phyloP scores from a whole-genome alignment of 1,140 invertebrate genomes.

The Orius laevigatus region DNA sequence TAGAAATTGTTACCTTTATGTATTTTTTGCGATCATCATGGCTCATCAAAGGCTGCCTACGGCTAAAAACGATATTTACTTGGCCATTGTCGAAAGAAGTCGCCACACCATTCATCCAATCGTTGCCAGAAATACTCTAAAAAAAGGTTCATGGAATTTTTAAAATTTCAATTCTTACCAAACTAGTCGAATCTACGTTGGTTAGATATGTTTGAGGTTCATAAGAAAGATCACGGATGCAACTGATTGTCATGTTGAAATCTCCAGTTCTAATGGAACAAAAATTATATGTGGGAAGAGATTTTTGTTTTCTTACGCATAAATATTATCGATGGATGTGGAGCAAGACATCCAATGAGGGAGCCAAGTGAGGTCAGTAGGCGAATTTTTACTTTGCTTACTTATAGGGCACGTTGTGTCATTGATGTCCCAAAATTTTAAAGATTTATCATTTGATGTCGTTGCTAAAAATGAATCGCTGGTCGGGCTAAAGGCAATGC shows the following conservation, averaged over 20 bases:
- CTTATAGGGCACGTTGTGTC: constrained; percentile 22
- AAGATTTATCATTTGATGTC: constrained; percentile 28
- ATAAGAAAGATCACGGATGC: constrained; percentile 26
- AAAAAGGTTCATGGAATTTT: neutral
- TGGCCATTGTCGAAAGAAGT: constrained; percentile 29
- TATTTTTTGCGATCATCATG: constrained; percentile 16
- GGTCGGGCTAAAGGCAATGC: constrained; percentile 27
- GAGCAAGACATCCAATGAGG: constrained; percentile 23
- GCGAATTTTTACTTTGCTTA: constrained; percentile 15
- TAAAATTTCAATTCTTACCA: neutral
- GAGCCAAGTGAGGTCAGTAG: constrained; percentile 23
- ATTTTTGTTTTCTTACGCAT: constrained; percentile 22
- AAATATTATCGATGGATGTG: constrained; percentile 27
- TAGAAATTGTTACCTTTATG: neutral
- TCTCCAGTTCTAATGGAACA: constrained; percentile 21
- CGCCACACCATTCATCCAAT: constrained; percentile 28
- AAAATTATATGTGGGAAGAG: no score
- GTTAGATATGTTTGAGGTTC: constrained; percentile 26
- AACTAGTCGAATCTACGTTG: constrained; percentile 9
- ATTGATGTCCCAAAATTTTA: constrained; percentile 35
- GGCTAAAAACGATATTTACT: constrained; percentile 28
- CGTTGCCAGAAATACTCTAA: constrained; percentile 19
- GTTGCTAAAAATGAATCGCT: constrained; percentile 28
- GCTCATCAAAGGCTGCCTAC: constrained; percentile 24
- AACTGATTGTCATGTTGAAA: constrained; percentile 25